Conservation (phyloP, 2,113 vertebrate species). For the Otis tarda region DNA sequence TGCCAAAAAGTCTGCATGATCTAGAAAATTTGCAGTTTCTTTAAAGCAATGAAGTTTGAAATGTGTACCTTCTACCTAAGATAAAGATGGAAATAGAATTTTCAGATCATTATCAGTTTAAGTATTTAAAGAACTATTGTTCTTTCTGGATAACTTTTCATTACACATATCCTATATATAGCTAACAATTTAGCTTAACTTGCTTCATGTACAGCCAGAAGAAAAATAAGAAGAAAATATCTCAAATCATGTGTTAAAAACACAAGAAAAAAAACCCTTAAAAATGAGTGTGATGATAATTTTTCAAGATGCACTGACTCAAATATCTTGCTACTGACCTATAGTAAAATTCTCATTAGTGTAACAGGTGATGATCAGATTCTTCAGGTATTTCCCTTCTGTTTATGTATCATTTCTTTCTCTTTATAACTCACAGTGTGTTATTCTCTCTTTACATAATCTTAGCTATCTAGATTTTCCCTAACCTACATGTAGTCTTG, state of each 20-base stretch:
- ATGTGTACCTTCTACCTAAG: background rate
- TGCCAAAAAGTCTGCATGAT: accelerated
- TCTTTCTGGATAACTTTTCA: background rate
- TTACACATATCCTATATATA: background rate
- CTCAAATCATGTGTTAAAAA: background rate
- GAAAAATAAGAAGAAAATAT: background rate
- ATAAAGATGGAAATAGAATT: background rate
- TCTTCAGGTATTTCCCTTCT: background rate
- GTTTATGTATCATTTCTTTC: background rate
- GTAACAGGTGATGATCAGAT: background rate
- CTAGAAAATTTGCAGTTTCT: background rate
- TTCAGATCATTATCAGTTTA: background rate
- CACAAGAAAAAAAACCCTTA: background rate
- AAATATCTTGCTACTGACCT: background rate
- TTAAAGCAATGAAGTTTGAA: accelerated
- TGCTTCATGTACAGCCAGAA: background rate
- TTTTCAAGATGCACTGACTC: background rate
- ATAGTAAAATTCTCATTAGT: background rate
- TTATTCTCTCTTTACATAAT: background rate
- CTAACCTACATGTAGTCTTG: background rate
- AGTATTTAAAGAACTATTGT: background rate
- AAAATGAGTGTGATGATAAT: background rate
- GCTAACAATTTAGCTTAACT: background rate
- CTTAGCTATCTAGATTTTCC: background rate
- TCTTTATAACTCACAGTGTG: background rate